A percentile compares a stretch with the other conserved stretches of the same genome.
phyloP scores from a whole-genome alignment of 2,113 vertebrate species.

The Tragulus kanchil region DNA sequence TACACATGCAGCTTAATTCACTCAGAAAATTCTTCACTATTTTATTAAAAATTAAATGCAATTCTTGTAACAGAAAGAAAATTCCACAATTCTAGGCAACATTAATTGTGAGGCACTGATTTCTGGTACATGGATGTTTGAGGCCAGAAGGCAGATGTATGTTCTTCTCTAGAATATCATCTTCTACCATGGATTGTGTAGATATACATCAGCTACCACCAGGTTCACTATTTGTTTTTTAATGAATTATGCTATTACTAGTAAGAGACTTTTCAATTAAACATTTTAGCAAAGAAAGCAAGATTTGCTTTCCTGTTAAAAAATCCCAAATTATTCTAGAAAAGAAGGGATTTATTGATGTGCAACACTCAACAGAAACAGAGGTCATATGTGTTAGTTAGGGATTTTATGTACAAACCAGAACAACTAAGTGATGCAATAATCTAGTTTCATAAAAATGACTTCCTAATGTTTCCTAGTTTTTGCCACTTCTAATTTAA shows the following conservation, averaged over 20 bases:
- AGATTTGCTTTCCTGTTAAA: background rate
- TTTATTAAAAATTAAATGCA: background rate
- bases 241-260: background rate
- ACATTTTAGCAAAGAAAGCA: slow-evolving; percentile 18
- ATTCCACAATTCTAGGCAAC: background rate
- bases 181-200: background rate
- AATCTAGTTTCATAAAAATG: slow-evolving; percentile 41
- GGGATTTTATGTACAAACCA: background rate
- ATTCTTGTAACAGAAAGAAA: background rate
- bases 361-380: background rate
- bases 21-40: background rate
- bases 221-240: background rate
- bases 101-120: background rate
- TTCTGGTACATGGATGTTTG: background rate
- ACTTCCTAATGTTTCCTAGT: slow-evolving; percentile 39
- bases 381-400: background rate
- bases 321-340: slow-evolving; percentile 27
- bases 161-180: background rate
- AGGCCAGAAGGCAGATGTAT: background rate
- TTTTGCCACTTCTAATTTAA: slow-evolving; percentile 37
- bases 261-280: slow-evolving; percentile 23
- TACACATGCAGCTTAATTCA: background rate
- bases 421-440: background rate
- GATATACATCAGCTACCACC: background rate
- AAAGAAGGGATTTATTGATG: background rate